Percentiles rank a stretch among this genome's conserved stretches.
phyloP scores from a whole-genome alignment of 2,113 vertebrate species.

The Phalacrocorax carbo region DNA sequence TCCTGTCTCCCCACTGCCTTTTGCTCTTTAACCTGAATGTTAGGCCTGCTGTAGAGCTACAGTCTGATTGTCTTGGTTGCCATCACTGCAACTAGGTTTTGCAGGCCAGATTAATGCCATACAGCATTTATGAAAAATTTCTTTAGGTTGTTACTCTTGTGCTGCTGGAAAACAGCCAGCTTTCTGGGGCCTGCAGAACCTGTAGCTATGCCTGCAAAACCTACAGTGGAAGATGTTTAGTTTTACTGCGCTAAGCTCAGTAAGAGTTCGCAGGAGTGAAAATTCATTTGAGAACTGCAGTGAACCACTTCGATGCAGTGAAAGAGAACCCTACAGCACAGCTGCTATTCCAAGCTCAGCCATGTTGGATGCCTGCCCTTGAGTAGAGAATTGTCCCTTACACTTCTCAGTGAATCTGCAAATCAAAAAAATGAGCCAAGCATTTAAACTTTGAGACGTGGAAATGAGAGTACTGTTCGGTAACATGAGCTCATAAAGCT shows the following conservation, averaged over 20 bases:
- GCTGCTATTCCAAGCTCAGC: neutral
- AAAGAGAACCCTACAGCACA: neutral
- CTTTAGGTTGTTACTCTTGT: neutral
- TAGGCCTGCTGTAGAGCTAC: neutral
- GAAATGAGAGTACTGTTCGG: neutral
- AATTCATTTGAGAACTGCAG: neutral
- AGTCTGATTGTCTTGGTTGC: neutral
- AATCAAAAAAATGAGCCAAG: neutral
- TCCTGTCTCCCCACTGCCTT: rapidly evolving
- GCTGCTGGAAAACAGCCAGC: neutral
- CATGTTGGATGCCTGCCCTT: neutral
- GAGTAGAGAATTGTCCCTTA: neutral
- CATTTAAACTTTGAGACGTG: neutral
- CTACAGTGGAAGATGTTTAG: neutral
- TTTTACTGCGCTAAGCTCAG: neutral
- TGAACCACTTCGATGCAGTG: rapidly evolving
- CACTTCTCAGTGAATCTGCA: neutral
- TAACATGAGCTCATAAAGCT: neutral
- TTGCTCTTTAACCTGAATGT: neutral
- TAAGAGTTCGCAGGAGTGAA: neutral
- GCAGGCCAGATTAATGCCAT: neutral
- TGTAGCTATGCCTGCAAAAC: neutral
- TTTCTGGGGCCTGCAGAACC: neutral
- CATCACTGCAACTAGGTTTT: neutral
- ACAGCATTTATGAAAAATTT: neutral